Base-by-base conservation (phyloP, 2,113 vertebrate genomes). In the Ammospiza caudacuta region DNA sequence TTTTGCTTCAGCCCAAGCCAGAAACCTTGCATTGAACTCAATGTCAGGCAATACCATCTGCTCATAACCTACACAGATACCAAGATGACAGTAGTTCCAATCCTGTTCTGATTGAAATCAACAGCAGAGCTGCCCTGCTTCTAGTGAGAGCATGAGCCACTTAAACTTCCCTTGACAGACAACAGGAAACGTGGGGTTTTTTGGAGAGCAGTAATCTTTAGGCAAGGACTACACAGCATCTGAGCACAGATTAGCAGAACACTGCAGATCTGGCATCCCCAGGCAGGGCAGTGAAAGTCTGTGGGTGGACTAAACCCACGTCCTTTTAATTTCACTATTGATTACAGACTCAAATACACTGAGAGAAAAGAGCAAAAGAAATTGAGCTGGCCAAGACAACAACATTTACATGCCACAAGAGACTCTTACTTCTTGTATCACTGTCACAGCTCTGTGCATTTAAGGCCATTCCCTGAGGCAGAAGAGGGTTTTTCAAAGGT, bases 251-350 rank as follows among this genome's bases (percentile, higher is more conserved):
- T 79, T 28, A 90, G 82, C 75, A 87, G 28, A 87, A 25, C 33
- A 29, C 58, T 79, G 67, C 58, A 89, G 67, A 68, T 39, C 33
- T 62, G 59, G 75, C 63, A 70, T 64, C 82, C 84, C 64, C 52
- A 77, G 35, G 72, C 35, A 82, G 51, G n/a, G 51, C 63, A 91
- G 67, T 58, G 87, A 74, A 95, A 89, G 62, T 74, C 81, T 85
- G 93, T 87, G 89, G 93, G 94, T 88, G 85, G 68, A 93, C 27
- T 77, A 89, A 93, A 83, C 74, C 31, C 62, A 46, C 2, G 4
- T 77, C 67, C 46, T 94, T 86, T 92, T 92, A 68, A 95, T 95
- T 96, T 89, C 55, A 19, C 19, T 93, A 77, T 76, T 83, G 78
- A 92, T 83, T 69, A 57, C 70, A 67, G 57, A 43, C 89, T 80